Evolutionary conservation across 2,113 vertebrate genomes (phyloP).

Genomic region (Anolis sagrei): DNA sequence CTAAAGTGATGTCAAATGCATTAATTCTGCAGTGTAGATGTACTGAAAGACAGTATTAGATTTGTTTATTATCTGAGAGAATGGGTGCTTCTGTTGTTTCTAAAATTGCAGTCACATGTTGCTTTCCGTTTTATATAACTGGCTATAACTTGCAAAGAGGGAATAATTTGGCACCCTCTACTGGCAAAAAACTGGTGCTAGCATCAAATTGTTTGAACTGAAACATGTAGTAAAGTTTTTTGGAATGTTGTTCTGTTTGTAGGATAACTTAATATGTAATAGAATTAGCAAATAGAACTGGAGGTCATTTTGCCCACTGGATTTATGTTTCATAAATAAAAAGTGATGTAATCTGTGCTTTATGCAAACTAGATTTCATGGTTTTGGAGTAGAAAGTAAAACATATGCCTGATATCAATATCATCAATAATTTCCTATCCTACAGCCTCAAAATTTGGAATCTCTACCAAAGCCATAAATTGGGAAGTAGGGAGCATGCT

Average conservation of each 20-base stretch:
- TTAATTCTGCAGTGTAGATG: no score
- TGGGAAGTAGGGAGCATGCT: not conserved
- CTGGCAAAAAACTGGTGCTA: not conserved
- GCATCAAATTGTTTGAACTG: not conserved
- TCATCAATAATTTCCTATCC: not conserved
- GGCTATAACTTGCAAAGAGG: not conserved
- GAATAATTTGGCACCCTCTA: slow-evolving; percentile 49
- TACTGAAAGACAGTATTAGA: not conserved
- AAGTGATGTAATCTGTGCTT: not conserved
- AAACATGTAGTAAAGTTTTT: not conserved
- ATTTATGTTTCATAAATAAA: not conserved
- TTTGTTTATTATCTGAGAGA: not conserved
- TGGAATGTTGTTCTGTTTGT: not conserved
- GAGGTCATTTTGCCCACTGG: not conserved
- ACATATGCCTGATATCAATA: not conserved
- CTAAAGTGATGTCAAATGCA: no score
- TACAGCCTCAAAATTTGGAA: no score
- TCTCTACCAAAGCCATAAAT: not conserved
- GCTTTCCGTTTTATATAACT: not conserved
- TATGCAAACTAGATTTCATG: not conserved
- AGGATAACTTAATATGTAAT: not conserved
- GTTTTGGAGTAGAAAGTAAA: not conserved
- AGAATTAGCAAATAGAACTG: not conserved
- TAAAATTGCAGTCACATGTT: slow-evolving; percentile 21
- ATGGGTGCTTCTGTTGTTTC: slow-evolving; percentile 11